Evolutionary conservation across 2,797 vertebrate genomes (phyloP), one percentile per base, ranked within the genome.

Genomic region (Scolopax bukidnonensis): DNA sequence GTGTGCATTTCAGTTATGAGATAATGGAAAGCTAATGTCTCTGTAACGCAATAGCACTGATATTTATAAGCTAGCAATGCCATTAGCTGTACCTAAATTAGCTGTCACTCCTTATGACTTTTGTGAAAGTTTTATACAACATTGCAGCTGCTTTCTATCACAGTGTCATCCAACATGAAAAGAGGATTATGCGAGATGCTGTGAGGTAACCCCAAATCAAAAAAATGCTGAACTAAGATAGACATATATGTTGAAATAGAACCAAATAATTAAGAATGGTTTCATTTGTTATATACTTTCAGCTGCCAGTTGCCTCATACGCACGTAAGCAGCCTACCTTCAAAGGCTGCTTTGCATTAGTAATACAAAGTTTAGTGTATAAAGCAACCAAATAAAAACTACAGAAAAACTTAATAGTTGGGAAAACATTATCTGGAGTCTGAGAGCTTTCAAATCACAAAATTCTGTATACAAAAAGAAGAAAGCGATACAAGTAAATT

Each of bases 91-190:
- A 77, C 30, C 74, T 80, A 87, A 68, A 87, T 65, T 69, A 83
- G 73, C 36, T 84, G 36, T 74, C 84, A 56, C 17, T 84, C 40
- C 48, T 91, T 43, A 57, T 10, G 19, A 78, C 43, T 71, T 80
- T 41, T 50, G 28, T 65, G 25, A 83, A 94, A 88, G 41, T 12
- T 64, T 93, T 84, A 64, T 32, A 43, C 24, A 77, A 56, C 73
- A 87, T 51, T 84, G 48, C 87, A 93, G 56, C 47, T 96, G 91
- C 64, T 86, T 94, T 83, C 70, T 78, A 75, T 53, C 76, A 84
- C 20, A 79, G 20, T 11, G 9, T 53, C 45, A 8, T 53, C 51
- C n/a, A 87, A 51, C 11, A 51, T 5, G 10, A 47, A 73, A 90
- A 90, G 40, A 74, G 7, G 20, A 41, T 36, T 60, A 40, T 12